Conservation (phyloP, 2,797 vertebrate species). For the Epinephelus awoara region DNA sequence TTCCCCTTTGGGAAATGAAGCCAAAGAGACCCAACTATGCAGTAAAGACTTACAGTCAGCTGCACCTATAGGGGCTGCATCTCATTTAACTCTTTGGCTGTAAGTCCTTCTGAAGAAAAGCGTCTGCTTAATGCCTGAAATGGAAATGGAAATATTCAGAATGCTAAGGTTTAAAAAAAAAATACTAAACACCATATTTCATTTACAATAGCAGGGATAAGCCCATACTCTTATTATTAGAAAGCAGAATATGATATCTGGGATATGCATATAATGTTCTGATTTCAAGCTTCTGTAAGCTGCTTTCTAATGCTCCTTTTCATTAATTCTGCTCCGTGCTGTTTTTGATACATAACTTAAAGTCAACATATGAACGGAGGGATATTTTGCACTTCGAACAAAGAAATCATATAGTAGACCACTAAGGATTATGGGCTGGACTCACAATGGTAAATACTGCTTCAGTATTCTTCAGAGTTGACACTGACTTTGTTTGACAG, state of each 20-base stretch:
- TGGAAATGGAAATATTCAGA: neutral
- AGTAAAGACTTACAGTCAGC: slow-evolving; percentile 2
- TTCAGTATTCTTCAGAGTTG: neutral
- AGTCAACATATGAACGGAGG: neutral
- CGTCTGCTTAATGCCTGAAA: neutral
- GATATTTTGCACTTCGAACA: neutral
- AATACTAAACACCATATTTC: neutral
- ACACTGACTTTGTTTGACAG: neutral
- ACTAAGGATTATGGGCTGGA: neutral
- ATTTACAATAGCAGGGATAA: slow-evolving; percentile 28
- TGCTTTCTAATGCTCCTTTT: slow-evolving; percentile 20
- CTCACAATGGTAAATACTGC: neutral
- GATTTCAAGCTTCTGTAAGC: slow-evolving; percentile 16
- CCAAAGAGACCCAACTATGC: neutral
- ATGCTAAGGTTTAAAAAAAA: too few species aligned
- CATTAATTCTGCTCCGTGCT: neutral
- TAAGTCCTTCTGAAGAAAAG: slow-evolving; percentile 6
- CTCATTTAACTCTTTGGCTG: slow-evolving; percentile 1
- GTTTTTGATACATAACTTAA: slow-evolving; percentile 11
- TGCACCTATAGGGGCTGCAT: slow-evolving; percentile 15
- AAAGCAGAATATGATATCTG: slow-evolving; percentile 6
- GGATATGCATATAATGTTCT: slow-evolving; percentile 20
- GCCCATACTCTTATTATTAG: slow-evolving; percentile 4
- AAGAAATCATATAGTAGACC: neutral
- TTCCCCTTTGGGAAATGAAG: slow-evolving; percentile 5